Evolutionary conservation across 2,113 vertebrate genomes (phyloP).

Genomic region (Ailurus styani): DNA sequence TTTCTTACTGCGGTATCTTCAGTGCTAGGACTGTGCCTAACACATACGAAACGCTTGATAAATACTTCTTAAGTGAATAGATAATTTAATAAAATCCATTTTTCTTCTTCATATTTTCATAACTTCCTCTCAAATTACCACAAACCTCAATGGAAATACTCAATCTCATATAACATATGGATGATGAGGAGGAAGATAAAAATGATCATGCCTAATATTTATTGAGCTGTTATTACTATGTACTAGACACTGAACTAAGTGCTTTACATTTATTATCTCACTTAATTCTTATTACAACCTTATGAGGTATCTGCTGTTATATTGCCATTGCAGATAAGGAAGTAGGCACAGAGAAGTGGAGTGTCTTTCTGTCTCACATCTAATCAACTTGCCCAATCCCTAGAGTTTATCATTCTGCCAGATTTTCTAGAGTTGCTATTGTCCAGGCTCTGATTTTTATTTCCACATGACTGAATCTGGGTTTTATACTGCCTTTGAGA

Average conservation of each 20-base stretch:
- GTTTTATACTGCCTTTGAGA: constrained; percentile 23
- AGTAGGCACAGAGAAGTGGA: not conserved
- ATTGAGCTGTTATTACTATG: not conserved
- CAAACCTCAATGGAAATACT: not conserved
- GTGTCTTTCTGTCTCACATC: not conserved
- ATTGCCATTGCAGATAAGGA: not conserved
- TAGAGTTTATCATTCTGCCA: not conserved
- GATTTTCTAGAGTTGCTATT: not conserved
- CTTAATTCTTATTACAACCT: not conserved
- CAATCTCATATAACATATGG: not conserved
- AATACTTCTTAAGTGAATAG: not conserved
- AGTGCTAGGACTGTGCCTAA: not conserved
- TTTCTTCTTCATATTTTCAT: not conserved
- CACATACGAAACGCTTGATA: not conserved
- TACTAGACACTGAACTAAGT: not conserved
- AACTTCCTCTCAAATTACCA: not conserved
- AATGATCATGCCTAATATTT: not conserved
- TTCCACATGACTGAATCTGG: not conserved
- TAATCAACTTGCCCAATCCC: not conserved
- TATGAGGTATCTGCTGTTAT: not conserved
- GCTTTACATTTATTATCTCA: not conserved
- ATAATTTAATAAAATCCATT: not conserved
- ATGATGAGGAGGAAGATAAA: not conserved
- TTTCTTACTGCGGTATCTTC: not conserved
- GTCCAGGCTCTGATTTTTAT: not conserved